Conservation (phyloP, 2,113 vertebrate species). For the Otocyon megalotis region DNA sequence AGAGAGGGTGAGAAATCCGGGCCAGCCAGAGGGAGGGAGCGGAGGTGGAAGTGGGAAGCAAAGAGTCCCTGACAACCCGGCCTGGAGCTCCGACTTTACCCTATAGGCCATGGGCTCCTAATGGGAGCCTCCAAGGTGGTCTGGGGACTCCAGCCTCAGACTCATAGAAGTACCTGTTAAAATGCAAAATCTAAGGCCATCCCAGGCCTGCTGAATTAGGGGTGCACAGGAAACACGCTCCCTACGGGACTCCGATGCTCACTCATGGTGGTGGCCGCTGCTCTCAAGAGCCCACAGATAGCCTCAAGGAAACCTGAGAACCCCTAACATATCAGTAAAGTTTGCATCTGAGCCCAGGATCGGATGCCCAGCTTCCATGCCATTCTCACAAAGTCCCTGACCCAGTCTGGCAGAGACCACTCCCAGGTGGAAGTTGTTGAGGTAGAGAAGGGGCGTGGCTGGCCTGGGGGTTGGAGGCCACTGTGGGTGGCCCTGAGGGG, state of each 20-base stretch:
- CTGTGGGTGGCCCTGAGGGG: neutral
- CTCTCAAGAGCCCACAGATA: rapidly evolving
- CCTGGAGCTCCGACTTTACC: neutral
- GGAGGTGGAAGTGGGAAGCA: no score
- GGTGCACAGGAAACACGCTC: neutral
- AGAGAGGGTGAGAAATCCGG: neutral
- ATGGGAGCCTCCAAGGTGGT: neutral
- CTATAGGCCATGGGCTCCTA: neutral
- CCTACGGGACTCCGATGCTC: neutral
- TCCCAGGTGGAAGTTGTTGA: neutral
- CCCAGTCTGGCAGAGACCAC: neutral
- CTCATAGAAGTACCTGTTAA: neutral
- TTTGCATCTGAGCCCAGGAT: neutral
- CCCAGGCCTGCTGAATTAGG: neutral
- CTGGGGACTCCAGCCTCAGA: neutral
- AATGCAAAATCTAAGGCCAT: neutral
- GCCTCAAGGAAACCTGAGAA: neutral
- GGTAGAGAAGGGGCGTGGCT: neutral
- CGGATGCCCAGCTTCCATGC: neutral
- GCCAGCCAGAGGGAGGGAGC: neutral
- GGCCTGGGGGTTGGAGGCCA: neutral
- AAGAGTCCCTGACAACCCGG: neutral
- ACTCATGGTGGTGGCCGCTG: neutral
- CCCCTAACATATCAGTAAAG: neutral
- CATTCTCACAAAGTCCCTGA: neutral